Base-by-base conservation (phyloP, 1,140 invertebrate species). In the Diorhabda sublineata region DNA sequence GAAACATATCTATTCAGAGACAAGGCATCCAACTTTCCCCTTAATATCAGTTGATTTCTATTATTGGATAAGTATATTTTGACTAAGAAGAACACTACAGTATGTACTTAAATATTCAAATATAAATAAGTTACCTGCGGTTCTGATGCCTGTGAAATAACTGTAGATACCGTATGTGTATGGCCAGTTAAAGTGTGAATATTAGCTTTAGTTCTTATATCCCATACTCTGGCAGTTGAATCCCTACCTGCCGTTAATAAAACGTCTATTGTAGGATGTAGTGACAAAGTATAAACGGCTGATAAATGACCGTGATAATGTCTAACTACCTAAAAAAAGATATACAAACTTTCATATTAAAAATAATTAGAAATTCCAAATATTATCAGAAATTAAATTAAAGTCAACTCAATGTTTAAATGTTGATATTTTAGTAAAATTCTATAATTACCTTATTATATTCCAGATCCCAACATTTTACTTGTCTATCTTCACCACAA, bases 381-480 rank as follows among this genome's bases (percentile, higher is more conserved):
- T n/a, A 7, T 6, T 6, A 6, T 7, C n/a, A 56, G n/a, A 56
- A 56, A 7, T 56, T 56, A 56, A 9, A 42, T 42, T 7, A 41
- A 11, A 43, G 42, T 4, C 9, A 45, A 7, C 43, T 8, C 5
- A 64, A 26, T 60, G 58, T 66, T 64, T 64, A 64, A 44, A 42
- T 42, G 7, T 57, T 56, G 9, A 8, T 57, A 52, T 60, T 26
- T 64, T 26, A 26, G 26, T 26, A 26, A 26, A 26, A 26, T 26
- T 26, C 26, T 1, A 26, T 26, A 52, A 6, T 52, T 6, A 92
- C 95, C 87, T 99, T 99, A 81, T 99, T 99, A 73, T 99, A 97
- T 82, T 99, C 98, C 7, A 99, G 86, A 85, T 99, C 98, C 98
- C 98, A 99, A 81, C 98, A 99, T 85, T 99, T 99, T 0, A 99